Conservation (phyloP, 1,140 invertebrate genomes). For the Gryon sp. region DNA sequence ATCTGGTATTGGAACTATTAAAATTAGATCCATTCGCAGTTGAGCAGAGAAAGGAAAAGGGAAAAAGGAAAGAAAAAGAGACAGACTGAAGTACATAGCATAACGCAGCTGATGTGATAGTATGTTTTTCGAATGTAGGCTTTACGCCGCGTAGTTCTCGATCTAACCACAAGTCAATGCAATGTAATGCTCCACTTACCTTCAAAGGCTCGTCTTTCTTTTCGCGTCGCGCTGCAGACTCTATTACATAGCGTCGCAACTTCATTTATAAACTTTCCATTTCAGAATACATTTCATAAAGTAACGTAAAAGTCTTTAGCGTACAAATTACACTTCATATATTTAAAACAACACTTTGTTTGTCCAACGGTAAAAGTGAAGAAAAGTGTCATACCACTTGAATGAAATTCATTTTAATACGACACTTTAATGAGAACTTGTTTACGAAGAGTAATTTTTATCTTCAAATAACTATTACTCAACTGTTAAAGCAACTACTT, state of each 20-base stretch:
- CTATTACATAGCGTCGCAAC: constrained; percentile 1
- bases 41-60: constrained; percentile 15
- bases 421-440: constrained; percentile 18
- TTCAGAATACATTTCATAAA: constrained; percentile 26
- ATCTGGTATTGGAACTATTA: constrained; percentile 32
- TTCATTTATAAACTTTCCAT: constrained; percentile 31
- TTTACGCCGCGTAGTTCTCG: constrained; percentile 6
- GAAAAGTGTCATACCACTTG: constrained; percentile 4
- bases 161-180: constrained; percentile 10
- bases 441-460: constrained; percentile 9
- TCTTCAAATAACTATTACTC: constrained; percentile 11
- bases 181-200: constrained; percentile 44
- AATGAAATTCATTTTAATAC: constrained; percentile 10
- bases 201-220: constrained; percentile 35
- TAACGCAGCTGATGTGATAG: constrained; percentile 16
- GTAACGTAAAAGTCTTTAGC: constrained; percentile 18
- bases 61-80: constrained; percentile 21
- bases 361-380: not conserved
- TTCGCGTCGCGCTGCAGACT: not conserved
- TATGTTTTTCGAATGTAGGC: constrained; percentile 18
- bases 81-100: not conserved
- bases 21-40: constrained; percentile 15
- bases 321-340: constrained; percentile 28
- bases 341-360: constrained; percentile 13
- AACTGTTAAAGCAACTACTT: constrained; percentile 8